Conservation (phyloP, 2,797 vertebrate species). For the Muraenolepis orangiensis region DNA sequence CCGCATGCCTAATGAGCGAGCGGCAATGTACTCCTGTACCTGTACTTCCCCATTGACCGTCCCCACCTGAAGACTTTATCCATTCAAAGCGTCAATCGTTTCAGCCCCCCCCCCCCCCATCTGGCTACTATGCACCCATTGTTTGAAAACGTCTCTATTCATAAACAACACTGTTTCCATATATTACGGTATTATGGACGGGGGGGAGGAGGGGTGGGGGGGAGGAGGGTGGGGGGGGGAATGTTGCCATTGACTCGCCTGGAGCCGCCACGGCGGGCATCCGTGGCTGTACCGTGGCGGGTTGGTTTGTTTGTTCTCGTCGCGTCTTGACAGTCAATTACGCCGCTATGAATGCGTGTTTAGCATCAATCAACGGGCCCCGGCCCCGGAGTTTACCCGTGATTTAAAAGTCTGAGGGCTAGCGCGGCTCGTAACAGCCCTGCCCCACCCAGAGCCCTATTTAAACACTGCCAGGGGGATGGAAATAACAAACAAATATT, state of each 20-base stretch:
- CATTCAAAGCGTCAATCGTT: constrained; percentile 36
- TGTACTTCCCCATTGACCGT: neutral
- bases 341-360: constrained; percentile 48
- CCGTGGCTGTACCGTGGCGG: constrained; percentile 31
- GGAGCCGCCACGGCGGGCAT: constrained; percentile 17
- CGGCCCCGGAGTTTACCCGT: constrained; percentile 44
- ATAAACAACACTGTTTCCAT: neutral
- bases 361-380: constrained; percentile 34
- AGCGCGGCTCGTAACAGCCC: constrained; percentile 23
- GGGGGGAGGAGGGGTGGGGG: too few relatives aligned
- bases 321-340: constrained; percentile 53
- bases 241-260: constrained; percentile 44
- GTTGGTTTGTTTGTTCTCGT: constrained; percentile 34
- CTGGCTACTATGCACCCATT: constrained; percentile 20
- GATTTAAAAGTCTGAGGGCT: constrained; percentile 37
- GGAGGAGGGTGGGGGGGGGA: too few relatives aligned
- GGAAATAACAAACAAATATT: constrained; percentile 38
- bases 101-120: constrained; percentile 19
- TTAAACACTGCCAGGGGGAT: constrained; percentile 30
- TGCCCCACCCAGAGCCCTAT: constrained; percentile 36
- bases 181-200: too few relatives aligned
- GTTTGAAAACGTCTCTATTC: constrained; percentile 23
- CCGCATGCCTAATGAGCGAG: neutral
- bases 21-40: neutral
- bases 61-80: neutral